Conservation (phyloP, 1,140 invertebrate species). For the Ooceraea biroi region DNA sequence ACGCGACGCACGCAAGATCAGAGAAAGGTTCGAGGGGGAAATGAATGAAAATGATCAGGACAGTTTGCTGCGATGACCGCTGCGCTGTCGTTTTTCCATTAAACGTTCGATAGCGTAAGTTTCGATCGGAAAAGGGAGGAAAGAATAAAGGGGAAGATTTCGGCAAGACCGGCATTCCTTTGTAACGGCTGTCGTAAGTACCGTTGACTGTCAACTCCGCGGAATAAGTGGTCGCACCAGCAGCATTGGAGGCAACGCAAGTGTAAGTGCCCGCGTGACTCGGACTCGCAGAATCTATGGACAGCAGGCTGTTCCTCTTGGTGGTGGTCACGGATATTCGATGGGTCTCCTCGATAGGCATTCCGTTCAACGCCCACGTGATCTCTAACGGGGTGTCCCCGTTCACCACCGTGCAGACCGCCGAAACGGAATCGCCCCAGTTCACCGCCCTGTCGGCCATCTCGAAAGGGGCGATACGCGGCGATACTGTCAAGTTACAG, state of each 20-base stretch:
- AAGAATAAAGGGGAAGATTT: slow-evolving; percentile 9
- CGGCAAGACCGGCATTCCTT: slow-evolving; percentile 19
- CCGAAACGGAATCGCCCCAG: slow-evolving; percentile 86
- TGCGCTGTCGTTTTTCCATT: slow-evolving; percentile 14
- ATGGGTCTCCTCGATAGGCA: slow-evolving; percentile 74
- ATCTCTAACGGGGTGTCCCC: slow-evolving; percentile 89
- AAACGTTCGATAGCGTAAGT: not conserved
- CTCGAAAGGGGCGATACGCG: slow-evolving; percentile 86
- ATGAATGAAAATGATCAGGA: not conserved
- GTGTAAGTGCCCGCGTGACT: slow-evolving; percentile 90
- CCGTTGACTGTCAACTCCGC: slow-evolving; percentile 91
- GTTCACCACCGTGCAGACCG: slow-evolving; percentile 88
- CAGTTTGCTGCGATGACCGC: not conserved
- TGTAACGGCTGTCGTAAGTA: slow-evolving; percentile 77
- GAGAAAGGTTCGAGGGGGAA: slow-evolving; percentile 33
- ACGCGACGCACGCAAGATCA: not conserved
- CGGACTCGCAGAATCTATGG: slow-evolving; percentile 86
- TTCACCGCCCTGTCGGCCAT: slow-evolving; percentile 86
- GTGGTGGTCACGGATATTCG: slow-evolving; percentile 81
- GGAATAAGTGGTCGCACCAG: slow-evolving; percentile 90
- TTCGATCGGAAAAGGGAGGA: slow-evolving; percentile 7
- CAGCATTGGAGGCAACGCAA: slow-evolving; percentile 91
- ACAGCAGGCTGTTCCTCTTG: slow-evolving; percentile 87
- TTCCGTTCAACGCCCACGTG: slow-evolving; percentile 88
- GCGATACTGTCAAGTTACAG: slow-evolving; percentile 81